Evolutionary conservation across 2,888 invertebrate species (phyloP), one percentile per base, ranked within the genome.

Genomic region (Conomelus anceps): DNA sequence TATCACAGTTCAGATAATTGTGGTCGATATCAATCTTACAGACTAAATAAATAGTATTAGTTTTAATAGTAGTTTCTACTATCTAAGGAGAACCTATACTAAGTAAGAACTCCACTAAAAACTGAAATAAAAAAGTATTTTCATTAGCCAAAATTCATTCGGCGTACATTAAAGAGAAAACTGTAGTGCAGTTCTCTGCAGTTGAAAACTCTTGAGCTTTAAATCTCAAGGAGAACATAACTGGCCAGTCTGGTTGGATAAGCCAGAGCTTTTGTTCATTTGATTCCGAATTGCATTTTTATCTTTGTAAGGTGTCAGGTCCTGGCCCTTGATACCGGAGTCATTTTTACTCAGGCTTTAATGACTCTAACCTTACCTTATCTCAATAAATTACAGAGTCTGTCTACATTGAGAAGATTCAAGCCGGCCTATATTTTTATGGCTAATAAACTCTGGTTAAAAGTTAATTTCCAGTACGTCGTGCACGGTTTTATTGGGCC

Each of bases 381-480:
- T 86, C 86, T 86, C 85, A 86, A 23, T 86, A 86, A 86, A 86
- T 29, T 29, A 23, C 86, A 86, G 23, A 86, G 26, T 86, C 86
- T 86, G 22, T 22, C 24, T 23, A 86, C 29, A 63, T 63, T 63
- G 63, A 63, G 63, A 63, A 20, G 63, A 63, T 63, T 63, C 63
- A 63, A 63, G 63, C 29, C 86, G 29, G 86, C 24, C 86, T 86
- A 86, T 86, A 86, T 86, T 86, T 86, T 86, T 86, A 86, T 29
- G 86, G 29, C 86, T 86, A 86, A 86, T 86, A 86, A 86, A 86
- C 86, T 86, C 29, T 26, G 86, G 24, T 86, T 86, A 86, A 86
- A 86, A 86, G 86, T 86, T 86, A 86, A 86, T 86, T 86, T 86
- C 29, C 86, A 22, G 86, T 29, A 26, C 26, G 86, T 86, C 22